A percentile compares a stretch with the other conserved stretches of the same genome.
These are phyloP conservation scores for Griposia aprilina DNA, from an alignment of 2,888 invertebrate species.

Conservation along the genomic window DNA sequence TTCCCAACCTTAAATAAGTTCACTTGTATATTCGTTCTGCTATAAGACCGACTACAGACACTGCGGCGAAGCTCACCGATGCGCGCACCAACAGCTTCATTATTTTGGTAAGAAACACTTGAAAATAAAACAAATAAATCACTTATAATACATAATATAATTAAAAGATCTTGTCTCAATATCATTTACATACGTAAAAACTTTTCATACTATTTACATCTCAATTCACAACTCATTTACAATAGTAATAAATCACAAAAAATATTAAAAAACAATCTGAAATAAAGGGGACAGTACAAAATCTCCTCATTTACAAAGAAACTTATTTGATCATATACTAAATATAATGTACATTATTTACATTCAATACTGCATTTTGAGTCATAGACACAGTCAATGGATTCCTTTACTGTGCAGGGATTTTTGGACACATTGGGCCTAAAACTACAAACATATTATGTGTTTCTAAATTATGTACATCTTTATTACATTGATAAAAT, in stretches of 20 bases:
- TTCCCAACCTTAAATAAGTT: background rate
- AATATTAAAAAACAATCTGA: slow-evolving; percentile 74
- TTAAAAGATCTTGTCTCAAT: slow-evolving; percentile 87
- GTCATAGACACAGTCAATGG: slow-evolving; percentile 48
- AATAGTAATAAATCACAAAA: slow-evolving; percentile 73
- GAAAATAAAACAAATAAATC: slow-evolving; percentile 70
- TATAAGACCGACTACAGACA: background rate
- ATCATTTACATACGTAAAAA: slow-evolving; percentile 84
- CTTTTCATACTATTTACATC: slow-evolving; percentile 83
- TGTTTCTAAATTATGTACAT: slow-evolving; percentile 51
- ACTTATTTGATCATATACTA: slow-evolving; percentile 70
- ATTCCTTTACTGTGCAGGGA: slow-evolving; percentile 18
- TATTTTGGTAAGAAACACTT: background rate
- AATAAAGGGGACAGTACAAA: slow-evolving; percentile 76
- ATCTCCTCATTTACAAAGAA: slow-evolving; percentile 70
- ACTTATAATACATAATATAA: slow-evolving; percentile 82
- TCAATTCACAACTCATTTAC: slow-evolving; percentile 80
- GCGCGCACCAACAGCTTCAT: background rate
- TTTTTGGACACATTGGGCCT: slow-evolving; percentile 46
- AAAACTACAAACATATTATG: slow-evolving; percentile 28
- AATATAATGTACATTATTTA: slow-evolving; percentile 70
- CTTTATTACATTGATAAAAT: slow-evolving; percentile 36
- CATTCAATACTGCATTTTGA: slow-evolving; percentile 69
- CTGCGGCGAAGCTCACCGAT: background rate
- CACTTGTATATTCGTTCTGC: background rate